Conservation (phyloP, 2,797 vertebrate genomes). For the Arrhamphus sclerolepis region DNA sequence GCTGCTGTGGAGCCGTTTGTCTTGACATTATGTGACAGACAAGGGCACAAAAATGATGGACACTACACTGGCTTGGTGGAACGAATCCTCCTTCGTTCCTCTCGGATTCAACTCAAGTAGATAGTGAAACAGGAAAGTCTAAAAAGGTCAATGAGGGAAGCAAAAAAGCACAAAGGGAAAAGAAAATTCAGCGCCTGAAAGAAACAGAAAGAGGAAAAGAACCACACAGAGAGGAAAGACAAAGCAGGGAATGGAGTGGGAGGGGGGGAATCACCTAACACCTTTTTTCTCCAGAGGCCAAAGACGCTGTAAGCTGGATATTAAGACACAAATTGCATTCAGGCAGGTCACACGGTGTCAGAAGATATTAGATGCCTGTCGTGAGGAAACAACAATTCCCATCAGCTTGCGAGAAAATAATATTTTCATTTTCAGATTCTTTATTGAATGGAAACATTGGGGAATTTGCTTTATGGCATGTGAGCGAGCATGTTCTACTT, state of each 20-base stretch:
- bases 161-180: constrained; percentile 3
- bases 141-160: constrained; percentile 38
- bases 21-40: constrained; percentile 49
- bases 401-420: constrained; percentile 97
- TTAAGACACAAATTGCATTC: constrained; percentile 99
- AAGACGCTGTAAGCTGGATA: constrained; percentile 93
- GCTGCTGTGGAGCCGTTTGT: constrained; percentile 49
- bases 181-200: constrained; percentile 26
- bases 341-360: constrained; percentile 95
- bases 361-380: constrained; percentile 97
- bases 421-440: constrained; percentile 98
- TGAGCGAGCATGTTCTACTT: constrained; percentile 82
- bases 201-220: constrained; percentile 16
- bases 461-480: constrained; percentile 90
- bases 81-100: constrained; percentile 70
- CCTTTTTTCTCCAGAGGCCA: constrained; percentile 84
- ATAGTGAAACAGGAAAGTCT: constrained; percentile 34
- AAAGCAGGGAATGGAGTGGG: constrained; percentile 43
- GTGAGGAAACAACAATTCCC: constrained; percentile 99
- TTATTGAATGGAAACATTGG: constrained; percentile 99
- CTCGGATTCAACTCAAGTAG: constrained; percentile 30
- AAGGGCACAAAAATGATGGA: constrained; percentile 60
- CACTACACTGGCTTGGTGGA: constrained; percentile 76
- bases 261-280: constrained; percentile 74
- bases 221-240: constrained; percentile 24